phyloP scores from a whole-genome alignment of 2,113 vertebrate genomes.

The Myotis davidii region DNA sequence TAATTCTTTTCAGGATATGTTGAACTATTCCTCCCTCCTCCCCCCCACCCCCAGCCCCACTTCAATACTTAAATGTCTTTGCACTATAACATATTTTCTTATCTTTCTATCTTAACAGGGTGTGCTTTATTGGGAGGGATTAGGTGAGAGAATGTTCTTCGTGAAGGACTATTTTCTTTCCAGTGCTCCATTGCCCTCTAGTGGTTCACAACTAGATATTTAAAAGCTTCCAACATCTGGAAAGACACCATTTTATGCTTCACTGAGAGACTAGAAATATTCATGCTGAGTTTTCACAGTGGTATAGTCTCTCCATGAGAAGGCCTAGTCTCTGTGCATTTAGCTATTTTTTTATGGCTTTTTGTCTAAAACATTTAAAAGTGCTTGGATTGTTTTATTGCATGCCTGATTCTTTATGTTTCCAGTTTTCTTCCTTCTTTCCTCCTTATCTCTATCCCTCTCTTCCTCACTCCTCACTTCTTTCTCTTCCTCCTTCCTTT shows the following conservation, averaged over 20 bases:
- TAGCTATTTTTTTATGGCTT: not conserved
- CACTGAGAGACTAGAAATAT: not conserved
- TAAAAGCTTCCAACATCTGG: conserved; percentile 55
- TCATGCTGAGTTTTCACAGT: not conserved
- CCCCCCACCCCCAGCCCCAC: too few relatives aligned
- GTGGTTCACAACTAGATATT: conserved; percentile 56
- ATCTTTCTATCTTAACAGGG: not conserved
- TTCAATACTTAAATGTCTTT: not conserved
- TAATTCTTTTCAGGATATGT: not conserved
- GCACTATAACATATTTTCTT: not conserved
- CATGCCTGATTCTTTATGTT: not conserved
- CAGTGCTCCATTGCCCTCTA: conserved; percentile 82
- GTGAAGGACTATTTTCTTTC: not conserved
- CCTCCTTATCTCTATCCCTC: not conserved
- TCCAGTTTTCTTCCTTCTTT: not conserved
- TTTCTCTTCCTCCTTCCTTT: too few relatives aligned
- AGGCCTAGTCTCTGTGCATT: not conserved
- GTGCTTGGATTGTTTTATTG: not conserved
- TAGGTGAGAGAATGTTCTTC: not conserved
- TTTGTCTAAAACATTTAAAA: not conserved
- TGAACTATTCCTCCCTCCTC: not conserved
- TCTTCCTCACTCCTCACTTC: not conserved
- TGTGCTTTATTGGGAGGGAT: not conserved
- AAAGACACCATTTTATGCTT: conserved; percentile 81
- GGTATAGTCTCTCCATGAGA: not conserved